A percentile compares a stretch with the other conserved stretches of the same genome.
These are phyloP conservation scores for Pedionomus torquatus DNA, from an alignment of 2,113 vertebrate genomes.

Conservation along the genomic window DNA sequence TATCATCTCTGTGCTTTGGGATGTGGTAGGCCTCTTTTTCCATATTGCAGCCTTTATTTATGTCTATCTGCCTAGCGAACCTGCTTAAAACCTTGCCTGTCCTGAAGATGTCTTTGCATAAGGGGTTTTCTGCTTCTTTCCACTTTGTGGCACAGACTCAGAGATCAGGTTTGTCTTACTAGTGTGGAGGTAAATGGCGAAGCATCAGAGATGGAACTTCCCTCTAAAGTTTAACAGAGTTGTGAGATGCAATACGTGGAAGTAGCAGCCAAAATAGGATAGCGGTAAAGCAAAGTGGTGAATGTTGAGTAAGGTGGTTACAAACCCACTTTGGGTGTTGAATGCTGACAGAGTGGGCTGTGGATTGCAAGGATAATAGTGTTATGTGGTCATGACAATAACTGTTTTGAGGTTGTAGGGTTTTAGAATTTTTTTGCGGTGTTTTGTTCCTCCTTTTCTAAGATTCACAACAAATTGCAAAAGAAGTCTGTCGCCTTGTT, in stretches of 20 bases:
- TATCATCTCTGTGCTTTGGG: not conserved
- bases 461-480: not conserved
- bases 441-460: not conserved
- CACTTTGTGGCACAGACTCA: rapidly evolving
- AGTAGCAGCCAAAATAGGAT: not conserved
- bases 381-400: not conserved
- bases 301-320: not conserved
- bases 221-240: not conserved
- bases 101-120: not conserved
- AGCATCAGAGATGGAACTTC: not conserved
- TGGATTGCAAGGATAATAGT: not conserved
- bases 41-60: not conserved
- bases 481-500: not conserved
- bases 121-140: not conserved
- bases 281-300: not conserved
- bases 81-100: not conserved
- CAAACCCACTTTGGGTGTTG: not conserved
- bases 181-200: not conserved
- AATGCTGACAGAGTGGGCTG: not conserved
- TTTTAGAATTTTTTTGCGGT: not conserved
- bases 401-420: not conserved
- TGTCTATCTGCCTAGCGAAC: not conserved
- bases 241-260: not conserved
- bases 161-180: not conserved
- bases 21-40: not conserved